Percentiles rank a stretch among this genome's conserved stretches.
Evolutionary conservation across 2,113 vertebrate species (phyloP).

Genomic region (Acanthochromis polyacanthus): DNA sequence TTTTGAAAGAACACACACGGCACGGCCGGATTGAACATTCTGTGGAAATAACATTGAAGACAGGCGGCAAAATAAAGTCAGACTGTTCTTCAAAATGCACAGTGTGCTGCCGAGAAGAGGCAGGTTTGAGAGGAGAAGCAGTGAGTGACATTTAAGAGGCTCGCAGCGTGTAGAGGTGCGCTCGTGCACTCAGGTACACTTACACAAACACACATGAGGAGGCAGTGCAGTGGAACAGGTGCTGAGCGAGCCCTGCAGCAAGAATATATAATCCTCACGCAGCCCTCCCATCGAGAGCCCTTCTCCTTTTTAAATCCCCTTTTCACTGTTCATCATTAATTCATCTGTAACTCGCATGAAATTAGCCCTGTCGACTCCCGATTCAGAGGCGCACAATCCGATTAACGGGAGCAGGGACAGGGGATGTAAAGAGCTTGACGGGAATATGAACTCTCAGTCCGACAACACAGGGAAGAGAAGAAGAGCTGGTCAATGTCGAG

Average conservation of each 20-base stretch:
- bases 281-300: conserved; percentile 70
- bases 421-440: conserved; percentile 62
- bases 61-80: conserved; percentile 24
- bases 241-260: conserved; percentile 74
- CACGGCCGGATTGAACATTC: conserved; percentile 25
- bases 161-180: conserved; percentile 17
- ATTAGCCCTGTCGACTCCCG: conserved; percentile 77
- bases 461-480: conserved; percentile 30
- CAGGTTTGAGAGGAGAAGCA: conserved; percentile 35
- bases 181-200: conserved; percentile 25
- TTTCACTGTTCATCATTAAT: conserved; percentile 80
- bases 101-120: neutral
- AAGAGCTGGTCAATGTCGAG: conserved; percentile 10
- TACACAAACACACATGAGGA: conserved; percentile 32
- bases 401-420: conserved; percentile 68
- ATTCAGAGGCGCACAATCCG: conserved; percentile 68
- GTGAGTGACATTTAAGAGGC: conserved; percentile 62
- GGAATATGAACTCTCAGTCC: conserved; percentile 55
- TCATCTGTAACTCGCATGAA: conserved; percentile 82
- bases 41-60: conserved; percentile 53
- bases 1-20: conserved; percentile 52
- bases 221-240: conserved; percentile 73
- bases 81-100: conserved; percentile 49
- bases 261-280: conserved; percentile 79
- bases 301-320: conserved; percentile 74